Conservation (phyloP, 2,797 vertebrate species). For the Enteromius anoplus region DNA sequence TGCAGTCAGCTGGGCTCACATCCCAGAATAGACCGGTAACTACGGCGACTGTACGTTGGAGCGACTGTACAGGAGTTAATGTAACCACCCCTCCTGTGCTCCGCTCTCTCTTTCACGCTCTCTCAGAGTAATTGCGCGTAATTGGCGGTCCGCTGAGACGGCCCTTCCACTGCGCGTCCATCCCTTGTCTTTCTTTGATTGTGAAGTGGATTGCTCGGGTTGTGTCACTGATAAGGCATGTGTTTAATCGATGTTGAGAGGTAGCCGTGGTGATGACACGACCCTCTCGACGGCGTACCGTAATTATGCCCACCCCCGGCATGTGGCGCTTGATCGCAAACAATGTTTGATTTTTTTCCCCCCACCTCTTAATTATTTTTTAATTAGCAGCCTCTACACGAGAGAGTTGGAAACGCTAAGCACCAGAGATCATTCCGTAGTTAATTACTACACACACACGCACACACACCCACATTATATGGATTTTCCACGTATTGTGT, state of each 20-base stretch:
- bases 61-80: slow-evolving; percentile 56
- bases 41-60: slow-evolving; percentile 60
- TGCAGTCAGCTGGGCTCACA: slow-evolving; percentile 61
- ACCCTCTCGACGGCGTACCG: slow-evolving; percentile 57
- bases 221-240: slow-evolving; percentile 55
- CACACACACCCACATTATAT: slow-evolving; percentile 14
- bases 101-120: slow-evolving; percentile 41
- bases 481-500: slow-evolving; percentile 27
- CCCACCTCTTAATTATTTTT: slow-evolving; percentile 55
- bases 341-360: slow-evolving; percentile 47
- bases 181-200: slow-evolving; percentile 50
- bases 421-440: slow-evolving; percentile 40
- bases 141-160: slow-evolving; percentile 56
- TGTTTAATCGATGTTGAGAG: slow-evolving; percentile 62
- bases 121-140: slow-evolving; percentile 54
- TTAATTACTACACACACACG: slow-evolving; percentile 47
- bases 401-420: slow-evolving; percentile 45
- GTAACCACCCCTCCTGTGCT: slow-evolving; percentile 38
- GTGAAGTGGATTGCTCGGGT: slow-evolving; percentile 38
- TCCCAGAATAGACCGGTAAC: slow-evolving; percentile 63
- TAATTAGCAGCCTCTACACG: slow-evolving; percentile 52
- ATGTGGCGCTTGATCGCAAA: slow-evolving; percentile 53
- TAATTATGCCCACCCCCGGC: slow-evolving; percentile 57
- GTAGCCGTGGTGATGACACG: slow-evolving; percentile 58
- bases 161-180: slow-evolving; percentile 44